Conservation (phyloP, 2,797 vertebrate genomes). For the Etheostoma perlongum region DNA sequence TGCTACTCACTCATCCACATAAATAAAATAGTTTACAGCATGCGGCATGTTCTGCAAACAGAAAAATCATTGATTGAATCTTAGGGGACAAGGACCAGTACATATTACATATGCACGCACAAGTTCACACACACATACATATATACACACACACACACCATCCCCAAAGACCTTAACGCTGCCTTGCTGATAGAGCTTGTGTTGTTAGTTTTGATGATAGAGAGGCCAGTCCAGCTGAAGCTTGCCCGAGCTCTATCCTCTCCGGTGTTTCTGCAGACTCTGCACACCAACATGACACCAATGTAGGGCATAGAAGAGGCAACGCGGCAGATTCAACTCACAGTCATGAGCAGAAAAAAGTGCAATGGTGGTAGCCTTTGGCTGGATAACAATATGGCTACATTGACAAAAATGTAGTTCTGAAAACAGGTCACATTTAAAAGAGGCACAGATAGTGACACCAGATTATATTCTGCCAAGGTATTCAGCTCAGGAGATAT, state of each 20-base stretch:
- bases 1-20: constrained; percentile 34
- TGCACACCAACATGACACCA: constrained; percentile 74
- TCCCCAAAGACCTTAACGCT: constrained; percentile 52
- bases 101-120: constrained; percentile 13
- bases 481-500: constrained; percentile 29
- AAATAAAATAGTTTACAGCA: not conserved
- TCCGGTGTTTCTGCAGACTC: constrained; percentile 69
- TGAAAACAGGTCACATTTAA: constrained; percentile 42
- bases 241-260: constrained; percentile 65
- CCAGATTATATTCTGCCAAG: constrained; percentile 20
- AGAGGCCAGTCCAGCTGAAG: constrained; percentile 76
- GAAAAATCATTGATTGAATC: constrained; percentile 47
- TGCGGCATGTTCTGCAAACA: constrained; percentile 24
- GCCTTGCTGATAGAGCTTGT: constrained; percentile 65
- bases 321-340: constrained; percentile 67
- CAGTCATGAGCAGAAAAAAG: constrained; percentile 51
- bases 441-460: constrained; percentile 32
- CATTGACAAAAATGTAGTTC: constrained; percentile 17
- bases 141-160: not conserved
- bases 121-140: constrained; percentile 30
- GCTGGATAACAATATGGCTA: constrained; percentile 44
- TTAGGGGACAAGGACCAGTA: constrained; percentile 26
- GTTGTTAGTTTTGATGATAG: constrained; percentile 78
- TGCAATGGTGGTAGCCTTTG: constrained; percentile 39
- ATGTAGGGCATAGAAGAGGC: constrained; percentile 80